phyloP scores from a whole-genome alignment of 1,140 invertebrate genomes.

The Camponotus pennsylvanicus region DNA sequence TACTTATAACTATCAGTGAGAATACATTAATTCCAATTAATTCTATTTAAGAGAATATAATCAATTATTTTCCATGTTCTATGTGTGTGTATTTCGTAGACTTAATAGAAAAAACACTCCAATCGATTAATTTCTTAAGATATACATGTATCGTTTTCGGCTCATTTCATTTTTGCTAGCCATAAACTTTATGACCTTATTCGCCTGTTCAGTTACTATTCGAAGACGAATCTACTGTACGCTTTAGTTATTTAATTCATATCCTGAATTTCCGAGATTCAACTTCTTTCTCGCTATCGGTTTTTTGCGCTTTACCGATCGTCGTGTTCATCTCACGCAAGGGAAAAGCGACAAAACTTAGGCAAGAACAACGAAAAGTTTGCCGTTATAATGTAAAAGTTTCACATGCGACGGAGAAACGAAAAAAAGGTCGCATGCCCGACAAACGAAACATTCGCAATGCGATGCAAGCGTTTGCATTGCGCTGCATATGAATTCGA shows the following conservation, averaged over 20 bases:
- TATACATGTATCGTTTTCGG: neutral
- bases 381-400: conserved; percentile 65
- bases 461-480: conserved; percentile 10
- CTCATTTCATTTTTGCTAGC: neutral
- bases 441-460: conserved; percentile 23
- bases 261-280: conserved; percentile 23
- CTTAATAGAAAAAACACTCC: neutral
- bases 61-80: too few species aligned
- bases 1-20: too few species aligned
- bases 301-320: conserved; percentile 2
- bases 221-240: neutral
- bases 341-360: conserved; percentile 63
- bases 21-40: too few species aligned
- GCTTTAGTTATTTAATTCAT: conserved; percentile 30
- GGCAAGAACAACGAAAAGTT: conserved; percentile 56
- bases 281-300: neutral
- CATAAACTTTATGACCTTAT: neutral
- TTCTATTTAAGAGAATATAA: too few species aligned
- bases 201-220: conserved; percentile 9
- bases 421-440: neutral
- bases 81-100: too few species aligned
- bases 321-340: conserved; percentile 38
- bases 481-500: conserved; percentile 19
- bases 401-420: conserved; percentile 18
- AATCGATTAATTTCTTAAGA: conserved; percentile 6